Base-by-base conservation (phyloP, 1,140 invertebrate genomes). In the Trachymyrmex cornetzi region DNA sequence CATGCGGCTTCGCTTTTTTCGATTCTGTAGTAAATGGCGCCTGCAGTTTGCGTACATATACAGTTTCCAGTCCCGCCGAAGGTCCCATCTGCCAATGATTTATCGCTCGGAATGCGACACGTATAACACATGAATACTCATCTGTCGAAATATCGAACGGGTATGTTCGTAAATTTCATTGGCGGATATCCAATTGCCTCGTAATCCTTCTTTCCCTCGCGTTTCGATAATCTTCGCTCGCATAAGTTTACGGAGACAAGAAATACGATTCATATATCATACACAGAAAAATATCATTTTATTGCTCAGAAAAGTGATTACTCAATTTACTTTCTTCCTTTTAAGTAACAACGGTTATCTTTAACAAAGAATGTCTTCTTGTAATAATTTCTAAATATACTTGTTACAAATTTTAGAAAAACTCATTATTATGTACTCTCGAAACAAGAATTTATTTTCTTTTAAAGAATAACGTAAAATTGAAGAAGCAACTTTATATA, bases 51-150 rank as follows among this genome's bases (percentile, higher is more conserved):
- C 79, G 64, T 71, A 81, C 57, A 48, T 22, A 50, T 30, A n/a
- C 67, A 50, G 55, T 63, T 75, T 50, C 34, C 55, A 48, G 79
- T 72, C 66, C 38, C 80, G 38, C 61, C 38, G 55, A 48, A 61
- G 22, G 38, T 74, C 24, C 80, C 69, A 61, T 84, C 55, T 74
- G 24, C 69, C 55, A 38, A 74, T 75, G 57, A 84, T 84, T 59
- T 84, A 75, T 84, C 69, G 69, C 7, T 22, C 53, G 38, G 55
- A 50, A 82, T 34, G 55, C 80, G 55, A 82, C 34, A 38, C 12
- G 19, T 50, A n/a, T 7, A 44, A n/a, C 7, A 34, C 34, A 48
- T 6, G 19, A 30, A 50, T 19, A 19, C 30, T 57, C 30, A 14
- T 19, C 22, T 22, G 34, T 53, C 55, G 55, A 74, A 57, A 72